These are phyloP conservation scores for Pelobates fuscus DNA, from an alignment of 2,113 vertebrate genomes.

Conservation along the genomic window DNA sequence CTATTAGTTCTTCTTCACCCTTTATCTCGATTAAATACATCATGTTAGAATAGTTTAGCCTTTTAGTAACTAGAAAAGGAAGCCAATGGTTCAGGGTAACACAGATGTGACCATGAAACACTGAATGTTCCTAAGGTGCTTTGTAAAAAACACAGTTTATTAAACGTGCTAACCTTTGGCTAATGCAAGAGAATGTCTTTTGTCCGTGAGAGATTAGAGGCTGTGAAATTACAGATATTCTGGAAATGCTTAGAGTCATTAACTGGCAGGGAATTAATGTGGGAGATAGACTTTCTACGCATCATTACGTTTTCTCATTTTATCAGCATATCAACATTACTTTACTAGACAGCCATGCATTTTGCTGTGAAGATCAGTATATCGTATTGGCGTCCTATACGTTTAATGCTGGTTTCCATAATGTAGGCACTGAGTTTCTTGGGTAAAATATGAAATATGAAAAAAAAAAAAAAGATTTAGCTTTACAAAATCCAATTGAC, in stretches of 20 bases:
- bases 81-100: no score
- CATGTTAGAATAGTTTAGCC: no score
- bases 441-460: no score
- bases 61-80: no score
- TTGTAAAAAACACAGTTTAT: not conserved
- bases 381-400: not conserved
- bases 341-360: not conserved
- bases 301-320: slow-evolving; percentile 42
- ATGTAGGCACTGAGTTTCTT: no score
- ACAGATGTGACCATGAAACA: no score
- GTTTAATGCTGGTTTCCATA: no score
- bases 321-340: slow-evolving; percentile 32
- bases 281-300: slow-evolving; percentile 24
- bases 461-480: no score
- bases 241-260: slow-evolving; percentile 8
- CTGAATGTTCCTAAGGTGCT: no score
- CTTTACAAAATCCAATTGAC: no score
- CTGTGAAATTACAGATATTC: not conserved
- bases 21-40: no score
- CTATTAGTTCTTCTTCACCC: no score
- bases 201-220: not conserved
- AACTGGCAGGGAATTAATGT: slow-evolving; percentile 18
- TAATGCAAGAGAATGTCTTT: not conserved
- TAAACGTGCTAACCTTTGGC: slow-evolving; percentile 13
- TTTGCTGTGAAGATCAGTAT: not conserved